Conservation (phyloP, 2,797 vertebrate genomes). For the Clarias pachynema region DNA sequence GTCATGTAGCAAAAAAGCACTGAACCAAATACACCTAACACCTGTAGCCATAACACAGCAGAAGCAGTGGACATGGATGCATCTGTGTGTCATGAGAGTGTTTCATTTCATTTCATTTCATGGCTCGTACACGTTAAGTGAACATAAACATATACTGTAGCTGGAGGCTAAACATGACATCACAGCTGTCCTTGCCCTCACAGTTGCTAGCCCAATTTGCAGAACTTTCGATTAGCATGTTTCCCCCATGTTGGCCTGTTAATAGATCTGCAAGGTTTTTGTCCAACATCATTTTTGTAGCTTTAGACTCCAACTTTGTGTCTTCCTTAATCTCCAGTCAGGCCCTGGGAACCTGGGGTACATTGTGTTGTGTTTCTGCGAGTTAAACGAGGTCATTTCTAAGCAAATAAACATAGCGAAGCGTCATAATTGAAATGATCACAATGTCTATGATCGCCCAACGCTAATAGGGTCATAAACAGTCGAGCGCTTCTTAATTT, state of each 20-base stretch:
- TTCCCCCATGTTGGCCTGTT: not conserved
- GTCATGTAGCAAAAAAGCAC: not conserved
- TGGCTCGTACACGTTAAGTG: not conserved
- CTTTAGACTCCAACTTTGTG: not conserved
- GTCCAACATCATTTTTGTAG: not conserved
- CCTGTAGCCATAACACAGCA: not conserved
- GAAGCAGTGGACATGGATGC: not conserved
- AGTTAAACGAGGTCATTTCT: not conserved
- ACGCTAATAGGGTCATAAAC: constrained; percentile 30
- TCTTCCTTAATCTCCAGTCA: not conserved
- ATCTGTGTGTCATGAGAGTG: not conserved
- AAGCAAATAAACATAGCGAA: constrained; percentile 14
- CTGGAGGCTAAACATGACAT: constrained; percentile 66
- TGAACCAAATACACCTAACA: not conserved
- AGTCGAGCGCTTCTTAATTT: constrained; percentile 33
- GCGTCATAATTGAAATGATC: constrained; percentile 30
- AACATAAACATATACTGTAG: constrained; percentile 62
- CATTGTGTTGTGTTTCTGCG: not conserved
- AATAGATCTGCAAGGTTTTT: not conserved
- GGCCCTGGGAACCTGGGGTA: not conserved
- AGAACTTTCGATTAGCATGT: constrained; percentile 4
- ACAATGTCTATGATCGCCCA: not conserved
- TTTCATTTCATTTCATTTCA: not conserved
- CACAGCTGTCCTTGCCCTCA: constrained; percentile 58
- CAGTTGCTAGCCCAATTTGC: not conserved